Base-by-base conservation (phyloP, 2,888 invertebrate species). In the Oxyteleia sp. region DNA sequence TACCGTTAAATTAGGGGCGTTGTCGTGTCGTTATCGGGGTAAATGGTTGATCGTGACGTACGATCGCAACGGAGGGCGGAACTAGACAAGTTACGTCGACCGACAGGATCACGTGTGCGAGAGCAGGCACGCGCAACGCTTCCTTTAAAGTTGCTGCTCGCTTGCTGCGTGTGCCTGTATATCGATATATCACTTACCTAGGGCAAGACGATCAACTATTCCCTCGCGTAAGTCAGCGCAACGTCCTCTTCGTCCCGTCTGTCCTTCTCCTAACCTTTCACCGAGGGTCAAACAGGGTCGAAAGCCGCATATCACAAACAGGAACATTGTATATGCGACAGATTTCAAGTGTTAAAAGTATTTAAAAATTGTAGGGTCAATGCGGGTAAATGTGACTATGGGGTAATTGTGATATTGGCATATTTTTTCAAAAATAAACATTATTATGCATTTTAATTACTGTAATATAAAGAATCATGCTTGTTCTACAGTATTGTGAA, bases 171-270 rank as follows among this genome's bases (percentile, higher is more conserved):
- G 85, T 51, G 79, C 72, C 75, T 78, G 82, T 75, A 78, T 85
- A 87, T 86, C 85, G 88, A 89, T 89, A 88, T 85, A 87, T 87
- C 87, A 88, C 86, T 87, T 88, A 86, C 85, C 82, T 85, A 84
- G 71, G 78, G 81, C 84, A 81, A 85, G 79, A 76, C 80, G 84
- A 68, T 78, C 82, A 88, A 83, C 85, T 74, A 81, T 83, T 81
- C 74, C 81, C 81, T 74, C 45, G 69, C 78, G 71, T 76, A 74
- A 82, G 43, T 85, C 66, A 55, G 74, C 72, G 29, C 55, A 20
- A 43, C 53, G 41, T 71, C 35, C 71, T 55, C 53, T 55, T 47
- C 63, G 29, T 53, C 61, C 55, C 53, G 66, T 43, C 41, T 61
- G 15, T 66, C 29, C 32, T 57, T 41, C 68, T 64, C 51, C 23